phyloP scores from a whole-genome alignment of 2,113 vertebrate species.

The Channa maculata region DNA sequence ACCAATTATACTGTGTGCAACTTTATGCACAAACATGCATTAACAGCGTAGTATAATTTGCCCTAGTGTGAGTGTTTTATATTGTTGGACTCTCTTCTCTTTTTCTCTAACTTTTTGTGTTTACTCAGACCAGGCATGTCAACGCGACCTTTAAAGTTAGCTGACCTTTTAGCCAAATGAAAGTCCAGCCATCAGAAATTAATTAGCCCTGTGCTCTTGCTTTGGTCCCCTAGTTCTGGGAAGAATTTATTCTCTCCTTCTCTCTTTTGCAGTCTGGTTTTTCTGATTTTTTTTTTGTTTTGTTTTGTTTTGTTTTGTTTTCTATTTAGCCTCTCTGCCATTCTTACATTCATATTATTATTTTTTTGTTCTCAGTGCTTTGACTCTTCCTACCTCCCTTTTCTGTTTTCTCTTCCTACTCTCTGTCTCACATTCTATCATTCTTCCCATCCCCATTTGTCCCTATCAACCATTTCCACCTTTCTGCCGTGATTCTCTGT shows the following conservation, averaged over 20 bases:
- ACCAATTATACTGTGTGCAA: conserved; percentile 33
- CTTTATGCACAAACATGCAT: neutral
- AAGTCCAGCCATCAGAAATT: conserved; percentile 77
- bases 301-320: neutral
- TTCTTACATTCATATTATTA: conserved; percentile 39
- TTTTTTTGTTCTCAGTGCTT: conserved; percentile 26
- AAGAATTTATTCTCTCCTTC: conserved; percentile 52
- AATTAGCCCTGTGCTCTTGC: conserved; percentile 78
- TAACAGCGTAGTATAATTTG: conserved; percentile 39
- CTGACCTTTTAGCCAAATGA: conserved; percentile 81
- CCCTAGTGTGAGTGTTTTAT: conserved; percentile 46
- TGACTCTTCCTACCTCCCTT: conserved; percentile 14
- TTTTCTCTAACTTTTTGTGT: conserved; percentile 41
- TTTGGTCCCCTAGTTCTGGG: conserved; percentile 65
- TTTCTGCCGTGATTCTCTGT: conserved; percentile 35
- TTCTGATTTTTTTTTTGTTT: conserved; percentile 22
- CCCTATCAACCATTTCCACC: conserved; percentile 51
- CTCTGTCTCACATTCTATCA: conserved; percentile 21
- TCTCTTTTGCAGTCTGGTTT: conserved; percentile 18
- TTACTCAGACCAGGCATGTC: conserved; percentile 50
- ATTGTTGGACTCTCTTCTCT: conserved; percentile 38
- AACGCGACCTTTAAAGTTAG: conserved; percentile 80
- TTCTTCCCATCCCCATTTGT: conserved; percentile 45
- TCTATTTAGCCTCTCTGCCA: neutral
- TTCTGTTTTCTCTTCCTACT: conserved; percentile 23